Conservation (phyloP, 2,797 vertebrate genomes). For the Lateolabrax maculatus region DNA sequence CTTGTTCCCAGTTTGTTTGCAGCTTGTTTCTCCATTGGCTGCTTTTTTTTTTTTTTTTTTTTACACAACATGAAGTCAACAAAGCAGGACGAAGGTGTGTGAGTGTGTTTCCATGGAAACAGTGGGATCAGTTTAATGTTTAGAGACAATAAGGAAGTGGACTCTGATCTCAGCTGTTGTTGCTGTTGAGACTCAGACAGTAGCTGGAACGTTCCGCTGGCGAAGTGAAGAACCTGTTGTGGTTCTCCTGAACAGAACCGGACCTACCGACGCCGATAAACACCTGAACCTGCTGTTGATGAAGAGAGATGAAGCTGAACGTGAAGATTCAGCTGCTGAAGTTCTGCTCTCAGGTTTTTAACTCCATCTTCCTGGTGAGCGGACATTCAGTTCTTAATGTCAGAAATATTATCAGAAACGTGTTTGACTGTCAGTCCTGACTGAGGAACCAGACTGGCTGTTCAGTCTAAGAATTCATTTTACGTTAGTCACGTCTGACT, state of each 20-base stretch:
- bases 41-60: no score
- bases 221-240: neutral
- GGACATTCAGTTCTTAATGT: no score
- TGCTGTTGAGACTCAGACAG: neutral
- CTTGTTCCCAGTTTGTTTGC: neutral
- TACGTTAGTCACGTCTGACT: no score
- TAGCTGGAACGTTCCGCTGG: neutral
- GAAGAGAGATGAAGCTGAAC: slow-evolving; percentile 72
- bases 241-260: no score
- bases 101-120: slow-evolving; percentile 22
- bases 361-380: slow-evolving; percentile 76
- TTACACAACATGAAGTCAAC: no score
- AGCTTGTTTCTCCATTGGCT: no score
- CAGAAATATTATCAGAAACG: no score
- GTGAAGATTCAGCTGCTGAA: slow-evolving; percentile 75
- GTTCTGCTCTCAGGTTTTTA: slow-evolving; percentile 72
- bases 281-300: neutral
- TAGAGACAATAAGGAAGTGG: slow-evolving; percentile 76
- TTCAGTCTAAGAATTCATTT: no score
- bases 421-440: no score
- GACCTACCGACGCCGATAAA: neutral
- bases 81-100: slow-evolving; percentile 9
- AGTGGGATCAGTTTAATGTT: slow-evolving; percentile 62
- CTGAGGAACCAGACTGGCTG: no score
- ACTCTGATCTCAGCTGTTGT: slow-evolving; percentile 61